Evolutionary conservation across 2,797 vertebrate species (phyloP).

Genomic region (Epinephelus malabaricus): DNA sequence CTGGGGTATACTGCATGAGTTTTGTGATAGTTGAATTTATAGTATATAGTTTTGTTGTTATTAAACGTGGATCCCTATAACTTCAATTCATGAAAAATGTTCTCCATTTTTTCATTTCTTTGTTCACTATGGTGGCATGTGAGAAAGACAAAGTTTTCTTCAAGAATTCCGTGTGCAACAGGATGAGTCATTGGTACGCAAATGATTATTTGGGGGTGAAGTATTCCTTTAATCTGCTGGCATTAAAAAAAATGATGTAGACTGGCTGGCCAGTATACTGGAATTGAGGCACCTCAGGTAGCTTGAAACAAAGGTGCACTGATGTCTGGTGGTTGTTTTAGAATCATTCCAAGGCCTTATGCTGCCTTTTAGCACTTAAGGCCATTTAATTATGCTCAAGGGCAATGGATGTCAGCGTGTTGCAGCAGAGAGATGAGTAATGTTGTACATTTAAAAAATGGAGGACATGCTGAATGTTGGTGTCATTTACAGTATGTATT

Average conservation of each 20-base stretch:
- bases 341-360: not conserved
- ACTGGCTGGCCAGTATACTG: not conserved
- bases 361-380: not conserved
- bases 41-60: too few relatives aligned
- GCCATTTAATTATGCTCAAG: not conserved
- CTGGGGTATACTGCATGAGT: too few relatives aligned
- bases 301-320: not conserved
- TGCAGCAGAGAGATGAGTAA: not conserved
- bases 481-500: not conserved
- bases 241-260: not conserved
- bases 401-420: conserved; percentile 8
- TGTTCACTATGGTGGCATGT: too few relatives aligned
- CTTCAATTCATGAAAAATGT: too few relatives aligned
- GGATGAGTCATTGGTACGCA: too few relatives aligned
- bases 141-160: too few relatives aligned
- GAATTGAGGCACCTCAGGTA: not conserved
- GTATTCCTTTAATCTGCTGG: not conserved
- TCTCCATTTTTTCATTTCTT: too few relatives aligned
- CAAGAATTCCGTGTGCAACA: too few relatives aligned
- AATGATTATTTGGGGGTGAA: too few relatives aligned
- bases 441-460: not conserved
- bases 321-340: not conserved
- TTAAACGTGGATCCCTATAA: too few relatives aligned
- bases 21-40: too few relatives aligned
- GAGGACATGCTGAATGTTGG: too few relatives aligned